Base-by-base conservation (phyloP, 1,140 invertebrate species). In the Aphaenogaster floridana region DNA sequence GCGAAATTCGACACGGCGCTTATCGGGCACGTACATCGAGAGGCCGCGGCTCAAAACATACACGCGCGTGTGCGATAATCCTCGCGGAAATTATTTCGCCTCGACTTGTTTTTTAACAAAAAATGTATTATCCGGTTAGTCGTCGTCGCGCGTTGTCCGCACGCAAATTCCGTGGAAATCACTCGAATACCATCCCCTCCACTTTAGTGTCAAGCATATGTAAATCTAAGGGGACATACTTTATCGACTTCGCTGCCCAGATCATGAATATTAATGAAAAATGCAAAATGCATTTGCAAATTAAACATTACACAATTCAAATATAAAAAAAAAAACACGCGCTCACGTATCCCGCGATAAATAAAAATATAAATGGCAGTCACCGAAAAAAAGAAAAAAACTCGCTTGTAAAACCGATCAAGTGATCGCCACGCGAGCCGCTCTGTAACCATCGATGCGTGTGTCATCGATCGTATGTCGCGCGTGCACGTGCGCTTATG, bases 11-110 rank as follows among this genome's bases (percentile, higher is more conserved):
- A 79, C 34, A 13, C 77, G 17, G 5, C 28, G 39, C 63, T 80
- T 79, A 86, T 79, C 74, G n/a, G 57, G 63, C 85, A 68, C 77
- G 85, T 78, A 79, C 61, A 86, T 86, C 74, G 52, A 28, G 42
- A 84, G 34, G 21, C 61, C 21, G 42, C 52, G 63, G 8, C 9
- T 61, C 5, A 9, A 64, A 48, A 86, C 34, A 54, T 3, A 57
- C 42, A 21, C 36, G 76, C 34, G 21, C 39, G 42, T 45, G 3
- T 13, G 28, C 54, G 69, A 74, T 84, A 83, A 63, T 61, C 39
- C 42, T 17, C 52, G 80, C 52, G 7, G 11, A 74, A 57, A 72
- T 57, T 36, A 71, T 57, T 45, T 59, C 21, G 52, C 21, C 42
- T 72, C 11, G 45, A 13, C 9, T 3, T 36, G 57, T 52, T 52